Evolutionary conservation across 2,888 invertebrate genomes (phyloP).

Genomic region (Limulus polyphemus): DNA sequence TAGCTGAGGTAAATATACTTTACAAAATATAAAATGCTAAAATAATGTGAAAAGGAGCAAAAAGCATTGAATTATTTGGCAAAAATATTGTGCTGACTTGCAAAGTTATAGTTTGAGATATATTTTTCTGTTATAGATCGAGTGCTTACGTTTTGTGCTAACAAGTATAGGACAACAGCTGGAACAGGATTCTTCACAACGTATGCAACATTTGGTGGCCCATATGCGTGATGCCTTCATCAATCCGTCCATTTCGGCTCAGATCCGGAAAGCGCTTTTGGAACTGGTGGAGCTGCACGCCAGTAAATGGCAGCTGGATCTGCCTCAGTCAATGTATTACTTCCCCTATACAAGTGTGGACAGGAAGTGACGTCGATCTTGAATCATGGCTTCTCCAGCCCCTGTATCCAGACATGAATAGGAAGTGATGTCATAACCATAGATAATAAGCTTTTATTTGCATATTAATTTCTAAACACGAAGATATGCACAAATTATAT

Average conservation of each 20-base stretch:
- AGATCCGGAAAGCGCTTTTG: slow-evolving; percentile 66
- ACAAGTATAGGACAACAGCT: slow-evolving; percentile 78
- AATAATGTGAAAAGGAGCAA: no score
- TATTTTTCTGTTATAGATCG: slow-evolving; percentile 48
- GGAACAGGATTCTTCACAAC: slow-evolving; percentile 64
- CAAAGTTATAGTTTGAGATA: no score
- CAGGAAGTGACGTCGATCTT: no score
- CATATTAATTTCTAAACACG: no score
- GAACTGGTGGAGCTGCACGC: slow-evolving; percentile 83
- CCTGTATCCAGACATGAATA: no score
- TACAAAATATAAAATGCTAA: no score
- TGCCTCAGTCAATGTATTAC: slow-evolving; percentile 77
- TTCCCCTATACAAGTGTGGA: slow-evolving; percentile 26
- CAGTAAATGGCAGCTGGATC: slow-evolving; percentile 78
- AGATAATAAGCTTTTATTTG: no score
- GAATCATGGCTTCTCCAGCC: no score
- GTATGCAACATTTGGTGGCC: slow-evolving; percentile 62
- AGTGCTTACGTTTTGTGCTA: slow-evolving; percentile 75
- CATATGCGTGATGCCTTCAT: slow-evolving; percentile 75
- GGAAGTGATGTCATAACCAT: no score
- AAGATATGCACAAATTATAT: no score
- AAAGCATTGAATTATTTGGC: no score
- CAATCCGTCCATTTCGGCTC: slow-evolving; percentile 46
- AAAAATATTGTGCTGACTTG: no score
- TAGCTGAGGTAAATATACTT: slow-evolving; percentile 53